Percentiles rank a stretch among this genome's conserved stretches.
phyloP scores from a whole-genome alignment of 2,888 invertebrate genomes.

The Drosophila monieri region DNA sequence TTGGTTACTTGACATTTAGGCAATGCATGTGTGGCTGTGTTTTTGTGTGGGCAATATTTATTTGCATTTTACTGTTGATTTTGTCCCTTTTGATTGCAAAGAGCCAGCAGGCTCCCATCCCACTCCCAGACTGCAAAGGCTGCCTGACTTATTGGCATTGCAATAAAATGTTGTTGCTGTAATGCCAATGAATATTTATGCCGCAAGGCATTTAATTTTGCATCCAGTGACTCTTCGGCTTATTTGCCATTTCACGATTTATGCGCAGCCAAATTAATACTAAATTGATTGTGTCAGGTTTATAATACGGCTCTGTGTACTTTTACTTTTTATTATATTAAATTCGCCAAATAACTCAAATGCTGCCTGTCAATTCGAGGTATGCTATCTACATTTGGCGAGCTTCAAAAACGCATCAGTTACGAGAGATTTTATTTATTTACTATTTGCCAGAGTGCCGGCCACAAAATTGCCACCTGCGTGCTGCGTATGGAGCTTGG shows the following conservation, averaged over 20 bases:
- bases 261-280: conserved; percentile 66
- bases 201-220: conserved; percentile 67
- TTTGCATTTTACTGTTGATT: conserved; percentile 49
- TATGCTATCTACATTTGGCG: conserved; percentile 11
- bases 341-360: conserved; percentile 17
- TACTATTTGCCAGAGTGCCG: conserved; percentile 56
- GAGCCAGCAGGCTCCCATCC: neutral
- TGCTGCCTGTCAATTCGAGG: neutral
- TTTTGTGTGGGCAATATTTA: conserved; percentile 30
- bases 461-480: conserved; percentile 77
- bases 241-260: conserved; percentile 68
- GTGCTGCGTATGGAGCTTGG: conserved; percentile 36
- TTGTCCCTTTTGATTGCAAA: conserved; percentile 44
- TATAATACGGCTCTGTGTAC: conserved; percentile 10
- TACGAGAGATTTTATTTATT: conserved; percentile 57
- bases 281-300: conserved; percentile 66
- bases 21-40: conserved; percentile 45
- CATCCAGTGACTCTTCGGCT: conserved; percentile 64
- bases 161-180: conserved; percentile 61
- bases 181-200: conserved; percentile 76
- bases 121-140: conserved; percentile 8
- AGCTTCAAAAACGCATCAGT: conserved; percentile 46
- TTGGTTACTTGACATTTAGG: conserved; percentile 72
- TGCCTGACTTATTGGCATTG: conserved; percentile 42
- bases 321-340: conserved; percentile 11